Percentiles rank a stretch among this genome's conserved stretches.
Conservation (phyloP, 2,113 vertebrate genomes). For the Chitala chitala region DNA sequence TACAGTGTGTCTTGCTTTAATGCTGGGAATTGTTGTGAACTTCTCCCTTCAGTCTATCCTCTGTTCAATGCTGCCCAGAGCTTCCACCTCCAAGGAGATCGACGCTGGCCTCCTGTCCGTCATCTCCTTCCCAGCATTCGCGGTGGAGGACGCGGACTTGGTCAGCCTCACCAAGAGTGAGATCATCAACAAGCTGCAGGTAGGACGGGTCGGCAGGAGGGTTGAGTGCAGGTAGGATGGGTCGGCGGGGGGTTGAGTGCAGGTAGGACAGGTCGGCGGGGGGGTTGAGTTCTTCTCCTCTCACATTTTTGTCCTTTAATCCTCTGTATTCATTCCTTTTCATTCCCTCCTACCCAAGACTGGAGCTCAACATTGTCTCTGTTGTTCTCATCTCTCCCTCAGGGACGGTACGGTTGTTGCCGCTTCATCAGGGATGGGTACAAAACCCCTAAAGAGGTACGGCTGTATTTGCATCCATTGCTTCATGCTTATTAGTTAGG, state of each 20-base stretch:
- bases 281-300: neutral
- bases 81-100: slow-evolving; percentile 95
- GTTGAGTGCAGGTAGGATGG: too few relatives aligned
- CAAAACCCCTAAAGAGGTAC: slow-evolving; percentile 91
- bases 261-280: neutral
- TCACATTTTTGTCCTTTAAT: too few relatives aligned
- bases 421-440: slow-evolving; percentile 96
- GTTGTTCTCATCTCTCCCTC: slow-evolving; percentile 30
- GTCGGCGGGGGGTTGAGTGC: too few relatives aligned
- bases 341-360: neutral
- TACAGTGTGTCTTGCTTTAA: too few relatives aligned
- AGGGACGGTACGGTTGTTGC: slow-evolving; percentile 96
- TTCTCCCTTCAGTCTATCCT: slow-evolving; percentile 77
- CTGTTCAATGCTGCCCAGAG: slow-evolving; percentile 95
- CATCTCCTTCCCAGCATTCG: slow-evolving; percentile 96
- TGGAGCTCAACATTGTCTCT: neutral
- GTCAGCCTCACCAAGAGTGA: slow-evolving; percentile 91
- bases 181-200: slow-evolving; percentile 93
- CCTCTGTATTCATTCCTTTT: too few relatives aligned
- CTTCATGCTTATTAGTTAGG: too few relatives aligned
- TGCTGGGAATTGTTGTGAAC: too few relatives aligned
- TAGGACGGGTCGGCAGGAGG: slow-evolving; percentile 40
- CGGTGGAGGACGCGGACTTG: slow-evolving; percentile 87
- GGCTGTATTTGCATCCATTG: too few relatives aligned
- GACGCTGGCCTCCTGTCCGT: slow-evolving; percentile 92